Base-by-base conservation (phyloP, 2,888 invertebrate species). In the Heliconius ethilla region DNA sequence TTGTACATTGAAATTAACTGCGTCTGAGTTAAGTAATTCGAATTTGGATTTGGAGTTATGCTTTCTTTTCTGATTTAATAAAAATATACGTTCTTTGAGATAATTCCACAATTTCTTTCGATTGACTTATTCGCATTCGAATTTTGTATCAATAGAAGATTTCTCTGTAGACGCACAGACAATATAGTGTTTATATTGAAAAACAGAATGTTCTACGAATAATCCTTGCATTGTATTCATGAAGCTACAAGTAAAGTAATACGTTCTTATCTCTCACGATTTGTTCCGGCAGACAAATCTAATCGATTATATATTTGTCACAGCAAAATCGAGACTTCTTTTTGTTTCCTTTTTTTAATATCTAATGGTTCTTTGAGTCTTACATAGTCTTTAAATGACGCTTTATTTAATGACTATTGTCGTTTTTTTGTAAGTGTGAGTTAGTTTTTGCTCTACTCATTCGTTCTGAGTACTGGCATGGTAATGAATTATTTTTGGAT, bases 301-400 rank as follows among this genome's bases (percentile, higher is more conserved):
- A 59, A 75, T 70, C 63, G 37, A 22, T 51, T 70, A 33, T 75
- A n/a, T 37, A 72, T 72, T 72, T 72, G 72, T 72, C 33, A 72
- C n/a, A 59, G 59, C 37, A 9, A 33, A 72, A 25, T 37, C 22
- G 4, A 72, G 7, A n/a, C 33, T 59, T 70, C 51, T 72, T 59
- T 72, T 69, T n/a, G 37, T 67, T 10, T n/a, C 13, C 3, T 13
- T 33, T 33, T 55, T 55, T n/a, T 72, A 33, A 72, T 55, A 29
- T 33, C n/a, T 29, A 15, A 33, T 72, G 37, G 59, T 33, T 6
- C 11, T 29, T 37, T 10, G n/a, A 72, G n/a, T 72, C 33, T 72
- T 72, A 55, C 13, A 37, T 37, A 55, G 27, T 37, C 22, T 55
- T 33, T 10, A 29, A 22, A 27, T 51, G 7, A 29, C n/a, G 37